phyloP scores from a whole-genome alignment of 2,113 vertebrate genomes.

The Protobothrops mucrosquamatus region DNA sequence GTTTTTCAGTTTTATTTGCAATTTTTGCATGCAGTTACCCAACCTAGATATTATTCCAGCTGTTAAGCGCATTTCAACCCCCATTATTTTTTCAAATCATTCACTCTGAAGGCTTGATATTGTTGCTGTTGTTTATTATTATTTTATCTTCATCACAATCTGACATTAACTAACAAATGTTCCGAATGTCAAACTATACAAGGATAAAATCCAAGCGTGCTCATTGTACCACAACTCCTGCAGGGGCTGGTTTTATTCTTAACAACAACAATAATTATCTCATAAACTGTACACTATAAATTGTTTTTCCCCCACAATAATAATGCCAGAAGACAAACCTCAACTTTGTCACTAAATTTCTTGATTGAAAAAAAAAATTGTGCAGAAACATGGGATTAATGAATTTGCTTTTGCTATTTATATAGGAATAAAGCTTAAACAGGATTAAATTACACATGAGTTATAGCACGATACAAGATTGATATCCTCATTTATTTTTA shows the following conservation, averaged over 20 bases:
- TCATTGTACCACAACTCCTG: conserved; percentile 5
- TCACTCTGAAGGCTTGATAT: conserved; percentile 21
- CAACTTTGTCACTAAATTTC: conserved; percentile 28
- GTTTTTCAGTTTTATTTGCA: conserved; percentile 9
- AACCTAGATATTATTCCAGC: conserved; percentile 25
- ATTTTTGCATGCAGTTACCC: background rate
- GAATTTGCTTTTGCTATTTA: conserved; percentile 41
- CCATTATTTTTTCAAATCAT: conserved; percentile 35
- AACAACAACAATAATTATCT: background rate
- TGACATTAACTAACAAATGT: background rate
- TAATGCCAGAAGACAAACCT: conserved; percentile 1
- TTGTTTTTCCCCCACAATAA: background rate
- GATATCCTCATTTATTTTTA: conserved; percentile 55
- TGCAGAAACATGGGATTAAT: background rate
- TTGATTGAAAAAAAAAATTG: conserved; percentile 24
- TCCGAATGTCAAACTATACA: background rate
- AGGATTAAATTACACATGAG: conserved; percentile 40
- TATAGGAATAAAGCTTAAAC: conserved; percentile 44
- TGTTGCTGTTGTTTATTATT: background rate
- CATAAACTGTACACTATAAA: background rate
- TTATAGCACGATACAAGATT: conserved; percentile 32
- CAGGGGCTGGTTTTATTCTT: background rate
- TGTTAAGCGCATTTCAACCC: background rate
- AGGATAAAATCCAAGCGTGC: background rate
- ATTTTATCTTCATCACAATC: conserved; percentile 26